Percentiles rank a stretch among this genome's conserved stretches.
phyloP scores from a whole-genome alignment of 2,888 invertebrate species.

The Scelioninae gen. 1 region DNA sequence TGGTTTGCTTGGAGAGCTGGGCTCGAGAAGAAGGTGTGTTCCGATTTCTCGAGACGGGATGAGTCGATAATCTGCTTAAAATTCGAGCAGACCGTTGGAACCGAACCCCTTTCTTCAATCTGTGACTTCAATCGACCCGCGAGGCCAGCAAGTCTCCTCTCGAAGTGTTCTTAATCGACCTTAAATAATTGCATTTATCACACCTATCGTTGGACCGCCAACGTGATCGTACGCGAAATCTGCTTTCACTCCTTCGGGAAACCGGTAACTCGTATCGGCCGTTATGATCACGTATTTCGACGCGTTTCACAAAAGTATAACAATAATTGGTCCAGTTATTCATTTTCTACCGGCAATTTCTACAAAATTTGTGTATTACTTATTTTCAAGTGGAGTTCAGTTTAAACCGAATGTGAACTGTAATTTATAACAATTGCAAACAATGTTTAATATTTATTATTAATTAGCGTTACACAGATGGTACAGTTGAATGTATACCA shows the following conservation, averaged over 20 bases:
- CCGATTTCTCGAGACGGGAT: constrained; percentile 75
- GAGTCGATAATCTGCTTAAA: constrained; percentile 81
- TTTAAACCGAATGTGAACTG: too few relatives aligned
- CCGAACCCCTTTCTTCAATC: constrained; percentile 74
- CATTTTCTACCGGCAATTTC: constrained; percentile 18
- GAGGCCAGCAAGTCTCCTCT: constrained; percentile 69
- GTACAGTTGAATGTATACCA: too few relatives aligned
- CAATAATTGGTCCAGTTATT: constrained; percentile 48
- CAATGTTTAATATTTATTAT: too few relatives aligned
- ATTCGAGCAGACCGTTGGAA: constrained; percentile 79
- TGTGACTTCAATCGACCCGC: constrained; percentile 76
- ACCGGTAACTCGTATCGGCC: constrained; percentile 75
- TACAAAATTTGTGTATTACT: background rate
- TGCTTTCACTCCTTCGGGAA: constrained; percentile 78
- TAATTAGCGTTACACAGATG: too few relatives aligned
- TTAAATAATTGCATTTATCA: constrained; percentile 84
- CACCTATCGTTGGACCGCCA: constrained; percentile 81
- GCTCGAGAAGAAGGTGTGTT: constrained; percentile 66
- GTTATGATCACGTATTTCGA: constrained; percentile 63
- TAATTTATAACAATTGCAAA: too few relatives aligned
- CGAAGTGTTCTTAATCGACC: constrained; percentile 83
- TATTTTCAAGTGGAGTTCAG: background rate
- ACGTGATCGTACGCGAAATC: constrained; percentile 75
- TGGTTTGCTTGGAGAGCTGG: constrained; percentile 53
- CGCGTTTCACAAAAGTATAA: constrained; percentile 59